phyloP scores from a whole-genome alignment of 2,888 invertebrate species.

The Asteroscopus sphinx region DNA sequence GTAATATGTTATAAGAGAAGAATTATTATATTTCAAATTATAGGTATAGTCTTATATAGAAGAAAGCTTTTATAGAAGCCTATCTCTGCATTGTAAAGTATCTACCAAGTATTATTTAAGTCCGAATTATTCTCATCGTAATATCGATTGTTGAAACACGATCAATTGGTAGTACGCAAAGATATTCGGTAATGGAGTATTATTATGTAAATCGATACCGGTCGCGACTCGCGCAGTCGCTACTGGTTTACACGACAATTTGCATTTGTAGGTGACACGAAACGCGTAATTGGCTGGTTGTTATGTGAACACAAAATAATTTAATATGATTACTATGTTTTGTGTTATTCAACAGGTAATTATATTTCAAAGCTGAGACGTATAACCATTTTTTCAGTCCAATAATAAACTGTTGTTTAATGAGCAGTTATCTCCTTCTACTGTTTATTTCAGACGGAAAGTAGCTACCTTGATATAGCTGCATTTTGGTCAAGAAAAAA shows the following conservation, averaged over 20 bases:
- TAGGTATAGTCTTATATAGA: no score
- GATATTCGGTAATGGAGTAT: conserved; percentile 50
- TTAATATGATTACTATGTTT: conserved; percentile 17
- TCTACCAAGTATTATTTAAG: neutral
- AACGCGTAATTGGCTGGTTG: conserved; percentile 37
- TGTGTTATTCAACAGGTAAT: no score
- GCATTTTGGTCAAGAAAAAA: no score
- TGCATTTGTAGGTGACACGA: conserved; percentile 45
- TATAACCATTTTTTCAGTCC: no score
- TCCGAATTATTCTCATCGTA: conserved; percentile 27
- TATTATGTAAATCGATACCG: conserved; percentile 52
- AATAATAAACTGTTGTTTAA: no score
- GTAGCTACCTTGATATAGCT: no score
- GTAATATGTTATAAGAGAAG: no score
- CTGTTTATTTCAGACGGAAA: no score
- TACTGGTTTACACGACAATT: conserved; percentile 42
- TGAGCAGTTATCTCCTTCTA: no score
- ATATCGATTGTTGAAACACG: conserved; percentile 41
- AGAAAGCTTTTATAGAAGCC: no score
- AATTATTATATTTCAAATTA: no score
- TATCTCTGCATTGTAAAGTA: neutral
- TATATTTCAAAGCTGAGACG: no score
- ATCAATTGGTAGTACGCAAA: conserved; percentile 39
- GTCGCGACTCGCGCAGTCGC: conserved; percentile 25
- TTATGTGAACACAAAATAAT: conserved; percentile 17